These are phyloP conservation scores for Phylloscopus trochiloides DNA, from an alignment of 2,113 vertebrate species.

Conservation along the genomic window DNA sequence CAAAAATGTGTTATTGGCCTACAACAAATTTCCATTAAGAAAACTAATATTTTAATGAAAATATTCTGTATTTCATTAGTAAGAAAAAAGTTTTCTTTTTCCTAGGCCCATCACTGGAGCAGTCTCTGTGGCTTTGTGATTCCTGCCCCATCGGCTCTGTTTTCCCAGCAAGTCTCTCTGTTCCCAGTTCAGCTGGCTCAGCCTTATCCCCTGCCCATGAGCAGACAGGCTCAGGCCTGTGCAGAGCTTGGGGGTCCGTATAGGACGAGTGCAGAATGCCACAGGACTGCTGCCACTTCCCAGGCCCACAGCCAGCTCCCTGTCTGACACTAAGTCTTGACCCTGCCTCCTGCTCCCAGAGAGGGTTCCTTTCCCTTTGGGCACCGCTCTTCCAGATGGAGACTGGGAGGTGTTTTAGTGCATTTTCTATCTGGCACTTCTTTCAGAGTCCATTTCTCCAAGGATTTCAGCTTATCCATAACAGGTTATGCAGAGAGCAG, in stretches of 20 bases:
- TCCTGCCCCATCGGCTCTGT: not conserved
- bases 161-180: not conserved
- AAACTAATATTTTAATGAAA: not conserved
- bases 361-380: not conserved
- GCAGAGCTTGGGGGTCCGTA: not conserved
- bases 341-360: not conserved
- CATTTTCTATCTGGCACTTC: not conserved
- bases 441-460: not conserved
- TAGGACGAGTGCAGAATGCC: not conserved
- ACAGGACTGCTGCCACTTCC: not conserved
- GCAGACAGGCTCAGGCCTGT: rapidly evolving
- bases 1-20: not conserved
- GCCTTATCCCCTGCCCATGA: not conserved
- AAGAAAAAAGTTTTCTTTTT: not conserved
- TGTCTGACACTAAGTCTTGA: not conserved
- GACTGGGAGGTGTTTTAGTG: not conserved
- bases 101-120: not conserved
- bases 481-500: not conserved
- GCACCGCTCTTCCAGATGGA: not conserved
- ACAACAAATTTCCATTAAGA: not conserved
- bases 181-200: not conserved
- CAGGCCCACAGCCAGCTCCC: not conserved
- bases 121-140: not conserved
- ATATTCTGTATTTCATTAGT: not conserved
- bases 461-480: not conserved